Evolutionary conservation across 2,113 vertebrate species (phyloP).

Genomic region (Carlito syrichta): DNA sequence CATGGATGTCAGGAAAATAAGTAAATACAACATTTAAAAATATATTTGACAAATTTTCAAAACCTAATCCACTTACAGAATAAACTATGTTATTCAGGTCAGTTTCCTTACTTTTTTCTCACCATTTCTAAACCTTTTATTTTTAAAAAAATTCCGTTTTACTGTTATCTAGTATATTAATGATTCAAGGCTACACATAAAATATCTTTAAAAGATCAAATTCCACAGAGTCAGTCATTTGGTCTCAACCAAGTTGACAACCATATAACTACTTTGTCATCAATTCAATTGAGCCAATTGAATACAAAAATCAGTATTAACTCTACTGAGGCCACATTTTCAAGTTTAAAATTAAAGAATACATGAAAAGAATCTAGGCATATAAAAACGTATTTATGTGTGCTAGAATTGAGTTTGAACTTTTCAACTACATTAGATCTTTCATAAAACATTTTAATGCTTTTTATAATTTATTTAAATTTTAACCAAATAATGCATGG

Average conservation of each 20-base stretch:
- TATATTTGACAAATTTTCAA: background rate
- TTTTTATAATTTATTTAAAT: background rate
- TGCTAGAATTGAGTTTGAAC: background rate
- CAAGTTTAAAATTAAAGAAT: background rate
- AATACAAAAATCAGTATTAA: background rate
- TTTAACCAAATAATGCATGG: background rate
- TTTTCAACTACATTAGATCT: background rate
- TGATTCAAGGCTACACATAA: background rate
- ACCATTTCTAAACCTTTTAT: background rate
- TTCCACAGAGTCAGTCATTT: background rate
- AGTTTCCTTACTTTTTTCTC: background rate
- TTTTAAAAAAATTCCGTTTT: background rate
- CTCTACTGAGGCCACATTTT: background rate
- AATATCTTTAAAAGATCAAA: background rate
- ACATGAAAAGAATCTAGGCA: background rate
- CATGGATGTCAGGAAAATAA: constrained; percentile 29
- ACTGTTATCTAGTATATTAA: fast-evolving
- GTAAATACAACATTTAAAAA: background rate
- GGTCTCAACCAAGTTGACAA: background rate
- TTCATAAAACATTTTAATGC: background rate
- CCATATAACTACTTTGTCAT: background rate
- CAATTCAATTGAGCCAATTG: background rate
- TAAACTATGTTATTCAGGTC: background rate
- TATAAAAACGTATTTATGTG: background rate
- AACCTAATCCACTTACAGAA: background rate